Percentiles rank a stretch among this genome's conserved stretches.
Evolutionary conservation across 2,888 invertebrate genomes (phyloP).

Genomic region (Gymnoscelis rufifasciata): DNA sequence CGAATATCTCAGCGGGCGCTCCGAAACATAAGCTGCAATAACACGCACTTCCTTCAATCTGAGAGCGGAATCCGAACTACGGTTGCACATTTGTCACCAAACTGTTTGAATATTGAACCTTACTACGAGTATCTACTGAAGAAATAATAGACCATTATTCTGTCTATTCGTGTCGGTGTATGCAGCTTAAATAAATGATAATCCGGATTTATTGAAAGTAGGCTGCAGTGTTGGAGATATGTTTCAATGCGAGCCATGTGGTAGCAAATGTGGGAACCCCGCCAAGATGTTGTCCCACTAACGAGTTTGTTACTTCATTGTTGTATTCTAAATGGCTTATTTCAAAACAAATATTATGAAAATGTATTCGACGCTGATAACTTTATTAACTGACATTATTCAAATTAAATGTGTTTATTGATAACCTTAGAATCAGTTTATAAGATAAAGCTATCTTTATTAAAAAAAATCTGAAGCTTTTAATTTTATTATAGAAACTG

Average conservation of each 20-base stretch:
- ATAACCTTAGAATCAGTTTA: conserved; percentile 16
- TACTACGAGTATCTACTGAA: conserved; percentile 42
- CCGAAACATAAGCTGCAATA: conserved; percentile 76
- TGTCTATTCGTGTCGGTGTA: conserved; percentile 39
- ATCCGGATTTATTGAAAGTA: conserved; percentile 76
- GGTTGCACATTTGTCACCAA: conserved; percentile 47
- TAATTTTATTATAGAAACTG: conserved; percentile 13
- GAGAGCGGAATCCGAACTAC: conserved; percentile 46
- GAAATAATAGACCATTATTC: conserved; percentile 43
- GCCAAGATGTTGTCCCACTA: conserved; percentile 73
- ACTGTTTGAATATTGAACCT: conserved; percentile 46
- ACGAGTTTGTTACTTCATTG: conserved; percentile 72
- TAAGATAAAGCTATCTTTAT: conserved; percentile 15
- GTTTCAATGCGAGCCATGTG: conserved; percentile 71
- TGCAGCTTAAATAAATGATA: conserved; percentile 59
- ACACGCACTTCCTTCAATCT: conserved; percentile 72
- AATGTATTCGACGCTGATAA: conserved; percentile 21
- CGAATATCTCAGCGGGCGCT: conserved; percentile 77
- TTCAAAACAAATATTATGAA: conserved; percentile 35
- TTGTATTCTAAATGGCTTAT: conserved; percentile 51
- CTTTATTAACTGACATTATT: conserved; percentile 30
- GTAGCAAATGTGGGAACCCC: conserved; percentile 75
- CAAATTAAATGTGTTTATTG: conserved; percentile 24
- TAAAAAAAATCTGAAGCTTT: conserved; percentile 12
- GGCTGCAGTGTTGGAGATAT: conserved; percentile 48